phyloP scores from a whole-genome alignment of 2,888 invertebrate species.

The Cosmorhoe ocellata region DNA sequence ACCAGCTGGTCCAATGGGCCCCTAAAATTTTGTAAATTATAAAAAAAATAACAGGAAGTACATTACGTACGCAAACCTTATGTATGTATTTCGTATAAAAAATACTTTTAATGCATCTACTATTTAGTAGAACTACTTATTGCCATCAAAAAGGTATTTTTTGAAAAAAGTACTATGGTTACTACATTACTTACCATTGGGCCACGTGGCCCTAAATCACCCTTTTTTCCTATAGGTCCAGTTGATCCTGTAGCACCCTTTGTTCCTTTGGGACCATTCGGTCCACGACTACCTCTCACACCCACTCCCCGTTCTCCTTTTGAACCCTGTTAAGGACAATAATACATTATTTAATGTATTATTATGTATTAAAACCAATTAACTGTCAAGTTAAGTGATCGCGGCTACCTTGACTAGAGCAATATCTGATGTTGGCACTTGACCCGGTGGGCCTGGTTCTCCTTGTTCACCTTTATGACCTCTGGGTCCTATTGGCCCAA shows the following conservation, averaged over 20 bases:
- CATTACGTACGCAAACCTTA: no score
- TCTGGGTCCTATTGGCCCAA: slow-evolving; percentile 45
- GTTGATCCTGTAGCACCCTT: slow-evolving; percentile 37
- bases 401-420: slow-evolving; percentile 39
- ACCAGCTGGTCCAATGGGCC: slow-evolving; percentile 41
- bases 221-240: slow-evolving; percentile 31
- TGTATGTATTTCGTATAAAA: no score
- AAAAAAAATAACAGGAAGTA: no score
- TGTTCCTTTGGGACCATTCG: slow-evolving; percentile 71
- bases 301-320: slow-evolving; percentile 45
- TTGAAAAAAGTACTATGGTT: no score
- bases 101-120: no score
- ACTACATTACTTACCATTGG: no score
- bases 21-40: no score
- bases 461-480: slow-evolving; percentile 84
- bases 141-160: no score
- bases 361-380: no score
- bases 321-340: slow-evolving; percentile 35
- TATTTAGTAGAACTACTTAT: no score
- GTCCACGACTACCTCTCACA: slow-evolving; percentile 46
- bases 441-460: slow-evolving; percentile 44
- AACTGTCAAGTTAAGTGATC: no score
- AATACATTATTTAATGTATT: no score
- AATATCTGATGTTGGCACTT: slow-evolving; percentile 40
- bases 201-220: slow-evolving; percentile 37